phyloP scores from a whole-genome alignment of 2,113 vertebrate genomes.

The Chauna torquata region DNA sequence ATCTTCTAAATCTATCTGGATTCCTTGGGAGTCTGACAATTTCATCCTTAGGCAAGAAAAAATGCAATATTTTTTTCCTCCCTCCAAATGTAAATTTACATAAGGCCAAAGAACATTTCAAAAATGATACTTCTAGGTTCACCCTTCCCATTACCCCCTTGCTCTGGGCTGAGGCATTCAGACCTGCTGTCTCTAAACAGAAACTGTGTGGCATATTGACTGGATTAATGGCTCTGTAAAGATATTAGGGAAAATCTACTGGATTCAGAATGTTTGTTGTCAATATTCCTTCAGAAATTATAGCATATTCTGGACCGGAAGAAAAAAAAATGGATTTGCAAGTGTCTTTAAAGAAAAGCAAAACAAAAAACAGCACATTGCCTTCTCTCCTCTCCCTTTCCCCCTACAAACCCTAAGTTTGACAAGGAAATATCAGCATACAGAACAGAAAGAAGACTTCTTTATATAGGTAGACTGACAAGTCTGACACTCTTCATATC shows the following conservation, averaged over 20 bases:
- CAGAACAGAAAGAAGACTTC: background rate
- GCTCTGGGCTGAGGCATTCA: background rate
- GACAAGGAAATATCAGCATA: background rate
- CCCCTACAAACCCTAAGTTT: background rate
- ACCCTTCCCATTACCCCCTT: background rate
- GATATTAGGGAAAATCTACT: background rate
- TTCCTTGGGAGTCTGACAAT: conserved; percentile 25
- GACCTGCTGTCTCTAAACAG: background rate
- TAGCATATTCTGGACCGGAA: background rate
- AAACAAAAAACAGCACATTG: background rate
- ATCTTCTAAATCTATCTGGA: conserved; percentile 5
- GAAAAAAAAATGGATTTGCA: background rate
- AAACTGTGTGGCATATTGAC: background rate
- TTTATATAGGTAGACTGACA: background rate
- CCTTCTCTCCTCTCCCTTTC: background rate
- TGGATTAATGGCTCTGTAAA: background rate
- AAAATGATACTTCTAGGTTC: background rate
- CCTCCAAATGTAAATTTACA: conserved; percentile 2
- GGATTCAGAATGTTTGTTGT: background rate
- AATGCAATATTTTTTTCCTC: background rate
- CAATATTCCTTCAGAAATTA: background rate
- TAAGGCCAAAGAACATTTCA: background rate
- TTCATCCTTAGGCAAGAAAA: conserved; percentile 18
- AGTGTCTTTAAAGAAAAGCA: background rate
- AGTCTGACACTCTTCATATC: background rate